A percentile compares a stretch with the other conserved stretches of the same genome.
phyloP scores from a whole-genome alignment of 2,888 invertebrate genomes.

The Standfussiana lucernea region DNA sequence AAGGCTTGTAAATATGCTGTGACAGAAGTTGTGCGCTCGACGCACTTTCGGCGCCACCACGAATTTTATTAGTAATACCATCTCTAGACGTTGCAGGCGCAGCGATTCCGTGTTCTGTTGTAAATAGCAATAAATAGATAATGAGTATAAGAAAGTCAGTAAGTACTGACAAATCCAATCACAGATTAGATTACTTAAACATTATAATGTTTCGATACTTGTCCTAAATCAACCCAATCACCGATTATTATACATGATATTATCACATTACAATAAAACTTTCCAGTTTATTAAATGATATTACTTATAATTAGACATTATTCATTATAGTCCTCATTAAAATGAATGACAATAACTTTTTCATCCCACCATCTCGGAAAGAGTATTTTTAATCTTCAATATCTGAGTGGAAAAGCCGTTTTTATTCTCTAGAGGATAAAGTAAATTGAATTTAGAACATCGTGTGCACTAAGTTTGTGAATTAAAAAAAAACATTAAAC shows the following conservation, averaged over 20 bases:
- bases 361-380: no score
- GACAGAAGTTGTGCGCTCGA: background rate
- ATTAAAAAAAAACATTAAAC: no score
- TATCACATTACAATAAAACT: background rate
- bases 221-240: slow-evolving; percentile 17
- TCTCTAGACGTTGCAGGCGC: background rate
- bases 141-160: slow-evolving; percentile 4
- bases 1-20: background rate
- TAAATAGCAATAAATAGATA: background rate
- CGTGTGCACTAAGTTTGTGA: no score
- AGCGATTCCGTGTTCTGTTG: background rate
- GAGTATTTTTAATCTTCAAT: no score
- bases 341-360: background rate
- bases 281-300: background rate
- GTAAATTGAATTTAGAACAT: no score
- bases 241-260: slow-evolving; percentile 4
- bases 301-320: background rate
- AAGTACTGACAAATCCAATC: background rate
- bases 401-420: no score
- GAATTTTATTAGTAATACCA: background rate
- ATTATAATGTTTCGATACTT: slow-evolving; percentile 1
- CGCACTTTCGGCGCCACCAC: background rate
- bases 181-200: background rate
- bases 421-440: no score
- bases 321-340: background rate